phyloP scores from a whole-genome alignment of 2,113 vertebrate genomes.

The Sorex araneus region DNA sequence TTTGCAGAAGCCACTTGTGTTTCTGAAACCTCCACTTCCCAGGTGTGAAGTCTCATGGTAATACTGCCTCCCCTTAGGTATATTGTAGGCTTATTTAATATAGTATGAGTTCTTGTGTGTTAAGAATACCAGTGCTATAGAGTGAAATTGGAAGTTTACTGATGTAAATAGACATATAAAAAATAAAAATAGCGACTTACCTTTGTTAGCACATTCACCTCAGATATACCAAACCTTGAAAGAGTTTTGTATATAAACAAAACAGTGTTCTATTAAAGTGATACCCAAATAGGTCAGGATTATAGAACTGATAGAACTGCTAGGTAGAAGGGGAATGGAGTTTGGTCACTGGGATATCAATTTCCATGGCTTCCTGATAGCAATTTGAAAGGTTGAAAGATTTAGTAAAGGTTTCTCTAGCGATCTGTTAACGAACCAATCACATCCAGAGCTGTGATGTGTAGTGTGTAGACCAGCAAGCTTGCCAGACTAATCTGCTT shows the following conservation, averaged over 20 bases:
- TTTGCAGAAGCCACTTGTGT: background rate
- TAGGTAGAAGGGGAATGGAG: background rate
- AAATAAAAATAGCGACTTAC: constrained; percentile 10
- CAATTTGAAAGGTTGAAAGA: constrained; percentile 37
- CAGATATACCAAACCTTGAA: background rate
- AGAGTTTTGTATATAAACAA: constrained; percentile 13
- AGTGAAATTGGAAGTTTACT: constrained; percentile 35
- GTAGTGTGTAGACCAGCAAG: background rate
- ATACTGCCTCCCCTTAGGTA: background rate
- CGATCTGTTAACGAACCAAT: constrained; percentile 2
- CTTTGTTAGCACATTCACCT: background rate
- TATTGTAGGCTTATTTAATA: background rate
- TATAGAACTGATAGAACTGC: background rate
- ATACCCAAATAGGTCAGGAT: background rate
- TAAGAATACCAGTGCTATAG: background rate
- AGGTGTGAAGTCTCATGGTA: background rate
- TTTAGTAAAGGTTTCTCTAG: background rate
- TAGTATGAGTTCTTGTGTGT: background rate
- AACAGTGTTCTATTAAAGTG: background rate
- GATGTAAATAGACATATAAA: background rate
- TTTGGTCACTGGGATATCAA: background rate
- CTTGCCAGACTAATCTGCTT: background rate
- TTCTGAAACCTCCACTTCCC: background rate
- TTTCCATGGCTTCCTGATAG: background rate
- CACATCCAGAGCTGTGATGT: background rate